Percentiles rank a stretch among this genome's conserved stretches.
These are phyloP conservation scores for Amyelois transitella DNA, from an alignment of 1,140 invertebrate genomes.

Conservation along the genomic window DNA sequence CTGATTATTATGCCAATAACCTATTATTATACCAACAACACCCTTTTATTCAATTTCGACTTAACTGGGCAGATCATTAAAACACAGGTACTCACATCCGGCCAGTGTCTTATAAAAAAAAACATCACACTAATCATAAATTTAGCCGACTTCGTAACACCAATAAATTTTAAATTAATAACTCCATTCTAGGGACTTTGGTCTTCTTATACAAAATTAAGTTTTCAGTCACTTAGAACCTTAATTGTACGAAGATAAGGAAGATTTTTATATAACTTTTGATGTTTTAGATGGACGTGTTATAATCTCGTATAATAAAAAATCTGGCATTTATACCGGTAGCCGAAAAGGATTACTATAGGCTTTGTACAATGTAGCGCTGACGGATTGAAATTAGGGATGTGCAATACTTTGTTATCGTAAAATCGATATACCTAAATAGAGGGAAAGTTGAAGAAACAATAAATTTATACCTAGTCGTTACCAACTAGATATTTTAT, in stretches of 20 bases:
- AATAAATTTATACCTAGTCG: no score
- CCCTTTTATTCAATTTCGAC: slow-evolving; percentile 5
- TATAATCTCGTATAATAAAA: slow-evolving; percentile 48
- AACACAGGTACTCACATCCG: slow-evolving; percentile 34
- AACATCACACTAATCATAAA: slow-evolving; percentile 31
- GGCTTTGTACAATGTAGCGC: slow-evolving; percentile 44
- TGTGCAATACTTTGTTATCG: no score
- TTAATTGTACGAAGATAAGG: neutral
- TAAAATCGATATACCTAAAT: no score
- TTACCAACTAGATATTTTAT: no score
- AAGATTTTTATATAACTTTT: no score
- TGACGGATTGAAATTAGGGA: slow-evolving; percentile 33
- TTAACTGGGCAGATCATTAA: neutral
- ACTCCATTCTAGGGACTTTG: slow-evolving; percentile 32
- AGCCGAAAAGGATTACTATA: slow-evolving; percentile 61
- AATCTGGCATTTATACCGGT: slow-evolving; percentile 44
- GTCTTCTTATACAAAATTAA: neutral
- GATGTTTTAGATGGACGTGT: neutral
- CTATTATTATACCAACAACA: neutral
- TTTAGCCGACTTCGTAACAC: slow-evolving; percentile 39
- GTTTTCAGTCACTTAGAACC: neutral
- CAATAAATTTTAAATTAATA: slow-evolving; percentile 59
- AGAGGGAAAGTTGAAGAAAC: no score
- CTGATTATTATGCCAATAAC: neutral
- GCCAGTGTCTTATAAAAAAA: slow-evolving; percentile 18